These are phyloP conservation scores for Listrodromus nycthemerus DNA, from an alignment of 2,888 invertebrate species.

Conservation along the genomic window DNA sequence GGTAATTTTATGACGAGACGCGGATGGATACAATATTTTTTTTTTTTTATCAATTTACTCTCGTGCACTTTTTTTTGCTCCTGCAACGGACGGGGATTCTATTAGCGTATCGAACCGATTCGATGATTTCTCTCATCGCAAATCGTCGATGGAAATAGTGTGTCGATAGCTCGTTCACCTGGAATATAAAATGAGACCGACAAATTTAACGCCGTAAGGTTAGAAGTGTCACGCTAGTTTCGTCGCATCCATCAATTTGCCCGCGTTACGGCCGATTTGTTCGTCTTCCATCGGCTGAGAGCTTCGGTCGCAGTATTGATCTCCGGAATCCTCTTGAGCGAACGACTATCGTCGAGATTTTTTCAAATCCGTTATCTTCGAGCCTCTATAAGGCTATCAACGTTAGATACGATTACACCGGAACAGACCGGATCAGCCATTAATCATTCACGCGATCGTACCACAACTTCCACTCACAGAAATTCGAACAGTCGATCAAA, in stretches of 20 bases:
- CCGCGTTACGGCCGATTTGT: neutral
- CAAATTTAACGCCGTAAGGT: neutral
- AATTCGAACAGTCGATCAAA: neutral
- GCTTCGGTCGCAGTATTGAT: constrained; percentile 13
- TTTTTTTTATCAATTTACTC: too few species aligned
- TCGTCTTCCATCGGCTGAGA: neutral
- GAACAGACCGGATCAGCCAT: neutral
- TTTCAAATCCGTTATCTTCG: constrained; percentile 22
- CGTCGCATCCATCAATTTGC: neutral
- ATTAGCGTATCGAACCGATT: constrained; percentile 11
- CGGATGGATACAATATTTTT: too few species aligned
- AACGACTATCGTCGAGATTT: constrained; percentile 18
- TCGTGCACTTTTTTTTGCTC: too few species aligned
- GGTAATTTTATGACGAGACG: too few species aligned
- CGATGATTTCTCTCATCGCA: neutral
- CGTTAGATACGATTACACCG: neutral
- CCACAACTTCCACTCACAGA: neutral
- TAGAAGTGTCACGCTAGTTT: constrained; percentile 6
- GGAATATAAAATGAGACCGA: neutral
- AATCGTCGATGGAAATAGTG: constrained; percentile 12
- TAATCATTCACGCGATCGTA: neutral
- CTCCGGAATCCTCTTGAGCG: neutral
- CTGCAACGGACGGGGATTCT: neutral
- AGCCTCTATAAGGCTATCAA: neutral
- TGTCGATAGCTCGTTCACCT: neutral